Evolutionary conservation across 2,113 vertebrate species (phyloP).

Genomic region (Mormyrus lacerda): DNA sequence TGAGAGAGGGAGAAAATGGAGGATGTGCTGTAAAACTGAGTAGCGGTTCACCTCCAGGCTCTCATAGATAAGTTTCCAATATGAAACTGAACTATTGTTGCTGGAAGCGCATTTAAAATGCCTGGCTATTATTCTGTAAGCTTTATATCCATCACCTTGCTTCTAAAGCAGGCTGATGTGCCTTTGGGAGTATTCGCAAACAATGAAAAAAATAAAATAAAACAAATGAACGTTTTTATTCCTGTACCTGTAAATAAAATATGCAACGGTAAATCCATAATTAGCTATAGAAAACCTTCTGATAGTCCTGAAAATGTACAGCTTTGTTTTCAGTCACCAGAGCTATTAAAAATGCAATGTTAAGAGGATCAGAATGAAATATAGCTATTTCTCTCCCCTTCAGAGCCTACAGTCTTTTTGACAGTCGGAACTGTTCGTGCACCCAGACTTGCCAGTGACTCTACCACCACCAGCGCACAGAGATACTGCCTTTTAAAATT

Average conservation of each 20-base stretch:
- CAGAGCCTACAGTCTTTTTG: not conserved
- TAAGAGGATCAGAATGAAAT: not conserved
- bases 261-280: slow-evolving; percentile 24
- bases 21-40: slow-evolving; percentile 29
- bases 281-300: slow-evolving; percentile 24
- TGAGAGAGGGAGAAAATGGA: slow-evolving; percentile 30
- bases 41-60: slow-evolving; percentile 40
- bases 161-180: not conserved
- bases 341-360: not conserved
- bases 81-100: slow-evolving; percentile 52
- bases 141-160: not conserved
- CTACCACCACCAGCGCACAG: not conserved
- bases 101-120: slow-evolving; percentile 41
- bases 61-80: slow-evolving; percentile 48
- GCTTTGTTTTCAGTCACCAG: not conserved
- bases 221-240: not conserved
- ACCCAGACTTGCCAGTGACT: not conserved
- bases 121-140: slow-evolving; percentile 25
- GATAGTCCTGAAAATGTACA: slow-evolving; percentile 26
- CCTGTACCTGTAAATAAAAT: slow-evolving; percentile 21
- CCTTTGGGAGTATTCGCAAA: not conserved
- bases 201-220: not conserved
- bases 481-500: not conserved
- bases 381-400: not conserved
- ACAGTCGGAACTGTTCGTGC: not conserved